Conservation (phyloP, 2,797 vertebrate genomes). For the Adrianichthys oophorus region DNA sequence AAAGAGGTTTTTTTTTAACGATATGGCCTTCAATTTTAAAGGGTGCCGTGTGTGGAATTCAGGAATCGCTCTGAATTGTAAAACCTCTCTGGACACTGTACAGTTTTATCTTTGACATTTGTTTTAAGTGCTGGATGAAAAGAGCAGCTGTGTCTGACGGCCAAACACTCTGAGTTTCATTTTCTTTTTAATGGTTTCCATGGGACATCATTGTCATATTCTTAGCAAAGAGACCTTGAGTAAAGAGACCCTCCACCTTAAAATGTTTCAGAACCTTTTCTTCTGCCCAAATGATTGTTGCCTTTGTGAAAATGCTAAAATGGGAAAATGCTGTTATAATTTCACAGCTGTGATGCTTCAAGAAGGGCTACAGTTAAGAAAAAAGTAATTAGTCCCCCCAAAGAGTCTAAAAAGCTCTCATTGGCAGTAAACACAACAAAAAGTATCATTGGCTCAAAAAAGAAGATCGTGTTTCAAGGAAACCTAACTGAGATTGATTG, state of each 20-base stretch:
- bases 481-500: too few species aligned
- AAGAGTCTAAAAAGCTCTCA: too few species aligned
- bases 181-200: constrained; percentile 23
- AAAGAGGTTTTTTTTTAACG: neutral
- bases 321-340: too few species aligned
- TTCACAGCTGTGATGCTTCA: too few species aligned
- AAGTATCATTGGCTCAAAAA: too few species aligned
- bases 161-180: constrained; percentile 20
- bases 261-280: too few species aligned
- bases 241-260: neutral
- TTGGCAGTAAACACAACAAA: too few species aligned
- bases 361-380: too few species aligned
- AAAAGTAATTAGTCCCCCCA: too few species aligned
- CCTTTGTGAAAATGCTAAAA: too few species aligned
- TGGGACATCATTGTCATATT: constrained; percentile 19
- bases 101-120: constrained; percentile 34
- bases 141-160: constrained; percentile 18
- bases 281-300: too few species aligned
- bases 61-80: constrained; percentile 40
- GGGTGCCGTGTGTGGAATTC: constrained; percentile 34
- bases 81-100: constrained; percentile 8
- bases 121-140: constrained; percentile 43
- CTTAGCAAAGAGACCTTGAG: constrained; percentile 9
- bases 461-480: too few species aligned
- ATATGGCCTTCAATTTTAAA: constrained; percentile 40